phyloP scores from a whole-genome alignment of 2,797 vertebrate genomes.

The Darevskia nairensis region DNA sequence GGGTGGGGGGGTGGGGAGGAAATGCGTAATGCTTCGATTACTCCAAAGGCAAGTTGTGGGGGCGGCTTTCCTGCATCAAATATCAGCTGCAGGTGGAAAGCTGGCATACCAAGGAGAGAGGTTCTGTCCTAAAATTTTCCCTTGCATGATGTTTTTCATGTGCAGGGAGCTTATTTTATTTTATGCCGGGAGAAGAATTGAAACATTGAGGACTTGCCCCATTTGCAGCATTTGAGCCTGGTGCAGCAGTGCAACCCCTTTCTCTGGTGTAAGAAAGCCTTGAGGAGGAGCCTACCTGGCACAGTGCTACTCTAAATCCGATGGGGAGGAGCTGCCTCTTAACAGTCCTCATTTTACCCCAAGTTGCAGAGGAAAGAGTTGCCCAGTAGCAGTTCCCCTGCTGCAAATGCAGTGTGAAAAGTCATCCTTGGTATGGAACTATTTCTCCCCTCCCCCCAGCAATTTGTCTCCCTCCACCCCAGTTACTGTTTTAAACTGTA shows the following conservation, averaged over 20 bases:
- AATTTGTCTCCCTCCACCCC: neutral
- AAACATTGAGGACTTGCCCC: neutral
- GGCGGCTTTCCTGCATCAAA: neutral
- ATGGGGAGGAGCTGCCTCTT: neutral
- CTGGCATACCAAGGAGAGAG: neutral
- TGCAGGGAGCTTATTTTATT: neutral
- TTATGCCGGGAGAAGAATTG: neutral
- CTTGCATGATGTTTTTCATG: neutral
- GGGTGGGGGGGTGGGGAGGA: too few relatives aligned
- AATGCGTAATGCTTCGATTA: neutral
- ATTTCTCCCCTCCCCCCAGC: neutral
- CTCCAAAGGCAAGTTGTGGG: too few relatives aligned
- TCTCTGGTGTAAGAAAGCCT: neutral
- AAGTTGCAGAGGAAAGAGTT: neutral
- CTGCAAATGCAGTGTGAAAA: neutral
- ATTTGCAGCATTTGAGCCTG: too few relatives aligned
- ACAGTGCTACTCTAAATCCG: neutral
- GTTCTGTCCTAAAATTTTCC: neutral
- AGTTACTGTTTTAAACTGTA: neutral
- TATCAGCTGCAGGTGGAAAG: neutral
- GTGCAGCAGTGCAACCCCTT: neutral
- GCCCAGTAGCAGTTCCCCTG: neutral
- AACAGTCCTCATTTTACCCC: neutral
- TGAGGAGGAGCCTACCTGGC: too few relatives aligned
- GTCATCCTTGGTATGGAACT: neutral